Conservation (phyloP, 2,113 vertebrate species). For the Muntiacus muntjak region DNA sequence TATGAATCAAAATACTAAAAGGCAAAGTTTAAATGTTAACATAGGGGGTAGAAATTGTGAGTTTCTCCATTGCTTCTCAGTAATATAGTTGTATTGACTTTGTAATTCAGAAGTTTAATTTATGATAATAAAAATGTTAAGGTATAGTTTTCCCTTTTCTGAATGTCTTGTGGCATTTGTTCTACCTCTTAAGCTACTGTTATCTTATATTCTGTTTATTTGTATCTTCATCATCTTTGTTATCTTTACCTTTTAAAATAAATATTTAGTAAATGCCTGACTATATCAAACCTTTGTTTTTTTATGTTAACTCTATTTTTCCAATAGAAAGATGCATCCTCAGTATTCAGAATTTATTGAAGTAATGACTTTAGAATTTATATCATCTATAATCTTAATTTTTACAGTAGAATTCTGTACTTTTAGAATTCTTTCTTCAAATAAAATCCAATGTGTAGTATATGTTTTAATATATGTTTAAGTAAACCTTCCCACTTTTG, state of each 20-base stretch:
- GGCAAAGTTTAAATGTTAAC: not conserved
- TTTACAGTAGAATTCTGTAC: not conserved
- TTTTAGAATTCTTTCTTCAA: not conserved
- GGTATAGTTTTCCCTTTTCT: not conserved
- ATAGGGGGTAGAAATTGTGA: not conserved
- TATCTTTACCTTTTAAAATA: not conserved
- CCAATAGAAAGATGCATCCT: not conserved
- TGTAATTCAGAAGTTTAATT: not conserved
- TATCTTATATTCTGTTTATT: not conserved
- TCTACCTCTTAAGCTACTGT: not conserved
- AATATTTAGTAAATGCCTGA: not conserved
- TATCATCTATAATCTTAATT: not conserved
- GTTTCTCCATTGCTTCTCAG: not conserved
- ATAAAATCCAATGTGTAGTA: not conserved
- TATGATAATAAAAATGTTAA: not conserved
- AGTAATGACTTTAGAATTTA: not conserved
- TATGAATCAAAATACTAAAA: not conserved
- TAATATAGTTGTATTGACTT: not conserved
- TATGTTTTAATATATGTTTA: not conserved
- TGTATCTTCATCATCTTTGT: not conserved
- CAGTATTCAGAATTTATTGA: not conserved
- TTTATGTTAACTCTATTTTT: not conserved
- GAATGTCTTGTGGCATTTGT: not conserved
- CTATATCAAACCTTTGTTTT: not conserved
- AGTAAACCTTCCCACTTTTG: not conserved